These are phyloP conservation scores for Tetragonisca angustula DNA, from an alignment of 2,888 invertebrate species.

Conservation along the genomic window DNA sequence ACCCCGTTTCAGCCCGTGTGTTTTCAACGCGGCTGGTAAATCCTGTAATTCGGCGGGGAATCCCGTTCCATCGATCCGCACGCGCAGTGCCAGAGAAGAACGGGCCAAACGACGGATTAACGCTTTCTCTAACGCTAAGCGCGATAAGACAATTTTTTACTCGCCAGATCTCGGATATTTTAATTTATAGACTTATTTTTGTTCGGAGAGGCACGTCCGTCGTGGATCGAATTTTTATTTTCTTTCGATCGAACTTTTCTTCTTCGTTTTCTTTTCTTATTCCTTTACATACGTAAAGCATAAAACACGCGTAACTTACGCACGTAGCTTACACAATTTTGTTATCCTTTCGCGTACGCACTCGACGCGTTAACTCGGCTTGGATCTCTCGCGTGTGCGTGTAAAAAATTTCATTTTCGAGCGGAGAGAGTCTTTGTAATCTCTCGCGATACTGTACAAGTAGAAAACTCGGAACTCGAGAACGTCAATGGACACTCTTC, in stretches of 20 bases:
- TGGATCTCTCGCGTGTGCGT: no score
- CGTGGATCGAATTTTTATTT: neutral
- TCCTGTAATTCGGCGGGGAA: neutral
- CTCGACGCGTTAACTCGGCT: no score
- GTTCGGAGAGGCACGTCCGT: neutral
- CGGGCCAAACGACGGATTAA: neutral
- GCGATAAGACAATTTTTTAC: neutral
- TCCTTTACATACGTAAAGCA: neutral
- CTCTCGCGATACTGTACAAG: no score
- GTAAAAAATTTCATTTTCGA: no score
- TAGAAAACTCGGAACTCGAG: neutral
- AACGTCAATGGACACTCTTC: neutral
- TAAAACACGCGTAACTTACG: neutral
- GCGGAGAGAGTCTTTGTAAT: no score
- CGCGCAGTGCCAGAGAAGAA: no score
- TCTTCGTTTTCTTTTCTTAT: no score
- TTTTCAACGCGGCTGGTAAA: neutral
- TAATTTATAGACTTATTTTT: neutral
- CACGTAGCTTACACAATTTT: no score
- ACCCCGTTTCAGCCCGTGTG: neutral
- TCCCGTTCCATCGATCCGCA: conserved; percentile 9
- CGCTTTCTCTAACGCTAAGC: neutral
- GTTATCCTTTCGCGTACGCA: no score
- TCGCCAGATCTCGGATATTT: neutral
- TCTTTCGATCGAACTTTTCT: neutral